A percentile compares a stretch with the other conserved stretches of the same genome.
These are phyloP conservation scores for Margarornis squamiger DNA, from an alignment of 2,797 vertebrate genomes.

Conservation along the genomic window DNA sequence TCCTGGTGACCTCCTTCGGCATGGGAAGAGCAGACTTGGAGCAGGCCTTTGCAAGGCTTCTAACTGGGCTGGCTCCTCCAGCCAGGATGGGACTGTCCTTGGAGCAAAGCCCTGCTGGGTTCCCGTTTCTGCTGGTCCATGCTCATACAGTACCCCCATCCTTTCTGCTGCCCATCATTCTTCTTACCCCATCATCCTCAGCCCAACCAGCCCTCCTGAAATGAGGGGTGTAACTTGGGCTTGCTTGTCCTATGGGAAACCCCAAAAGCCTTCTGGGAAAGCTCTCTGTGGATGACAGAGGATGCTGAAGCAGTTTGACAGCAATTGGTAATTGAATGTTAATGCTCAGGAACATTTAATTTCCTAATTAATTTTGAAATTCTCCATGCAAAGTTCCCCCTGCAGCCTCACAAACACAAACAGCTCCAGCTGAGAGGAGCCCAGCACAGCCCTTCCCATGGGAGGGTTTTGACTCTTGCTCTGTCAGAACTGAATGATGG, in stretches of 20 bases:
- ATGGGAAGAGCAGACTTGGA: background rate
- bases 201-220: background rate
- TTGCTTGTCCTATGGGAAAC: background rate
- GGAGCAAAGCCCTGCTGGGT: background rate
- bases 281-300: background rate
- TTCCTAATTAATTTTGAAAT: background rate
- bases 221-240: background rate
- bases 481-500: background rate
- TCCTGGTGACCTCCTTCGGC: conserved; percentile 42
- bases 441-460: background rate
- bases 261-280: background rate
- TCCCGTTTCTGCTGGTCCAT: background rate
- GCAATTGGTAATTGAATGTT: background rate
- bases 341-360: background rate
- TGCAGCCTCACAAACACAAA: background rate
- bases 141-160: background rate
- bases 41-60: background rate
- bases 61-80: background rate
- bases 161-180: background rate
- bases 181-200: background rate
- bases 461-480: background rate
- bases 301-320: background rate
- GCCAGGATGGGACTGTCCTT: background rate
- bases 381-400: background rate
- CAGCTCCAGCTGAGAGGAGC: background rate